Percentiles rank a stretch among this genome's conserved stretches.
These are phyloP conservation scores for Araneus ventricosus DNA, from an alignment of 1,140 invertebrate species.

Conservation along the genomic window DNA sequence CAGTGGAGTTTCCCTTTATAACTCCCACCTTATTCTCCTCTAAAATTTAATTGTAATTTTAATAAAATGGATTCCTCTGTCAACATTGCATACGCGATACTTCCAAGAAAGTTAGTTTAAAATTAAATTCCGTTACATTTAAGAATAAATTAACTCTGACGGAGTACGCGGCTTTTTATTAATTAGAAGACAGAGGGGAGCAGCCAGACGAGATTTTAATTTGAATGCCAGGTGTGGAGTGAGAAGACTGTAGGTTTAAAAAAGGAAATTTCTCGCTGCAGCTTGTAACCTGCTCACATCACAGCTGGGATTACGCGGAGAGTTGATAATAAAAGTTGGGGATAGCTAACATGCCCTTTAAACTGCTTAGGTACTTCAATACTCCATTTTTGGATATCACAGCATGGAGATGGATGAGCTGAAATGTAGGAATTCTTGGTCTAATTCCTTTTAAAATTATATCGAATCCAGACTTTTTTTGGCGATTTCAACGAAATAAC, in stretches of 20 bases:
- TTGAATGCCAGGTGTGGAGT: neutral
- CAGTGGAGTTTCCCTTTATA: neutral
- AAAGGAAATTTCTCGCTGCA: neutral
- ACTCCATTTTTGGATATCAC: neutral
- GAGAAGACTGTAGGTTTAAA: neutral
- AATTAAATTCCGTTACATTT: slow-evolving; percentile 12
- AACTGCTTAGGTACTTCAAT: neutral
- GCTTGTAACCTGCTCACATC: neutral
- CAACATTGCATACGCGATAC: neutral
- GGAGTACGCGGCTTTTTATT: neutral
- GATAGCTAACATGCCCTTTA: slow-evolving; percentile 12
- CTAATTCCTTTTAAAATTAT: neutral
- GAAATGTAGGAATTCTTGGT: neutral
- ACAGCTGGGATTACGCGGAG: neutral
- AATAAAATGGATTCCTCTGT: neutral
- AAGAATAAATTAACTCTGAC: neutral
- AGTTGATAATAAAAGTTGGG: neutral
- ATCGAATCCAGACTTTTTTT: neutral
- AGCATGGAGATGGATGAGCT: too few relatives aligned
- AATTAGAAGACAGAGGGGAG: neutral
- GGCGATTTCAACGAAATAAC: too few relatives aligned
- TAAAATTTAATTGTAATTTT: neutral
- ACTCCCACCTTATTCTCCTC: neutral
- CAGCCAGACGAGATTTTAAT: slow-evolving; percentile 32
- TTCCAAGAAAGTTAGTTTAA: neutral